Base-by-base conservation (phyloP, 1,140 invertebrate species). In the Belonocnema kinseyi region DNA sequence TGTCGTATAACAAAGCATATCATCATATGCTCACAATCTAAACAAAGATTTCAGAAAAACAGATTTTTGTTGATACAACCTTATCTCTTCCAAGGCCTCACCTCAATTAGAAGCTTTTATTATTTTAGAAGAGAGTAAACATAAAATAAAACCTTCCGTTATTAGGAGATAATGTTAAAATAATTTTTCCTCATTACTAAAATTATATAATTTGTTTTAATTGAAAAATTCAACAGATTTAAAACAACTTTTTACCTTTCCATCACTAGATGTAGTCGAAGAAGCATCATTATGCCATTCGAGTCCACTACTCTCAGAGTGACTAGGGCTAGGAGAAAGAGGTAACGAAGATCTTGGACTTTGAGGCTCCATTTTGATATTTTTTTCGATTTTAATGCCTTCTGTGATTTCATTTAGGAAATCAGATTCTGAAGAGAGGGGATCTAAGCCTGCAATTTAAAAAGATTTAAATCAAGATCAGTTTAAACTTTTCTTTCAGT, bases 281-380 rank as follows among this genome's bases (percentile, higher is more conserved):
- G 53, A 77, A 50, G 21, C 66, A 19, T 85, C 82, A 19, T 82
- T 17, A 76, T 86, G 85, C 74, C 78, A 86, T 50, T 89, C 86
- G 5, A 75, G 82, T 51, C 75, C 82, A 77, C 82, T 86, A 11
- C 61, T 66, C n/a, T 90, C 87, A 3, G 84, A 88, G n/a, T 87
- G 82, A 76, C 80, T 87, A 6, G 87, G 87, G 77, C 80, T 85
- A 5, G 89, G 85, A 3, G 88, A 89, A 6, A 85, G 79, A 56
- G 87, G 86, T 13, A 89, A 77, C 50, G 83, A 80, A 33, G 74
- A 17, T 40, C 54, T n/a, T 8, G 86, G 84, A 52, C 82, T 89
- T 46, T 53, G 26, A 61, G 86, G 83, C 58, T 90, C 88, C 10
- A 77, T 61, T 79, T 88, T 89, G 56, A 86, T 81, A 50, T 72